Percentiles rank a stretch among this genome's conserved stretches.
These are phyloP conservation scores for Xenopus borealis DNA, from an alignment of 2,113 vertebrate species.

Conservation along the genomic window DNA sequence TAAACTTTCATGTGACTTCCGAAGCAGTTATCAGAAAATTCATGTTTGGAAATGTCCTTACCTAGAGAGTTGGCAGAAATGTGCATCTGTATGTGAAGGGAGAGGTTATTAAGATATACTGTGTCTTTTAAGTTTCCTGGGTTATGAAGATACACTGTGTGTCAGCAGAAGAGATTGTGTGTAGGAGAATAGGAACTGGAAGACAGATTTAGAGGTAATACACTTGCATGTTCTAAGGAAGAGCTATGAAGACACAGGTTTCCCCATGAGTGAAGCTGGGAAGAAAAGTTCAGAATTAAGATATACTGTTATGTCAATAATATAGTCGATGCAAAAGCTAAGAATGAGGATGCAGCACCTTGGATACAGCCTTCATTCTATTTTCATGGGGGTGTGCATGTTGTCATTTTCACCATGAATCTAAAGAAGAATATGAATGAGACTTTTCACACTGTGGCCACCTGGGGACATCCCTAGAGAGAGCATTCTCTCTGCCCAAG, in stretches of 20 bases:
- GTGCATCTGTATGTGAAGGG: constrained; percentile 11
- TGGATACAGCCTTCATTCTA: background rate
- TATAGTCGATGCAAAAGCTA: constrained; percentile 18
- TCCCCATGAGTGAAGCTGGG: constrained; percentile 38
- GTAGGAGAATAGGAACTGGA: constrained; percentile 34
- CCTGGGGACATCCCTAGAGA: constrained; percentile 61
- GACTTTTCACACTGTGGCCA: constrained; percentile 54
- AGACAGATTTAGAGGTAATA: constrained; percentile 39
- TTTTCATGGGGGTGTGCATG: constrained; percentile 8
- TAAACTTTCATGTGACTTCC: constrained; percentile 1
- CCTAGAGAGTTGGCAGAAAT: constrained; percentile 21
- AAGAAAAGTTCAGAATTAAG: constrained; percentile 42
- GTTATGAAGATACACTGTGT: constrained; percentile 45
- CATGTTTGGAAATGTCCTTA: constrained; percentile 27
- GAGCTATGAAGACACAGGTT: constrained; percentile 43
- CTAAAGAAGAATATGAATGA: constrained; percentile 52
- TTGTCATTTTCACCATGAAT: constrained; percentile 42
- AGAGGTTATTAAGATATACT: constrained; percentile 45
- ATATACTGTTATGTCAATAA: constrained; percentile 44
- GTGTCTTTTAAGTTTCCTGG: constrained; percentile 39
- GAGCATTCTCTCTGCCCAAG: constrained; percentile 60
- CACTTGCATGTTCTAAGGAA: constrained; percentile 41
- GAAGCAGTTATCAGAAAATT: constrained; percentile 28
- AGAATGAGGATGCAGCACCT: background rate
- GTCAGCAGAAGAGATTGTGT: constrained; percentile 39